These are phyloP conservation scores for Palloptera scutellata DNA, from an alignment of 2,888 invertebrate genomes.

Conservation along the genomic window DNA sequence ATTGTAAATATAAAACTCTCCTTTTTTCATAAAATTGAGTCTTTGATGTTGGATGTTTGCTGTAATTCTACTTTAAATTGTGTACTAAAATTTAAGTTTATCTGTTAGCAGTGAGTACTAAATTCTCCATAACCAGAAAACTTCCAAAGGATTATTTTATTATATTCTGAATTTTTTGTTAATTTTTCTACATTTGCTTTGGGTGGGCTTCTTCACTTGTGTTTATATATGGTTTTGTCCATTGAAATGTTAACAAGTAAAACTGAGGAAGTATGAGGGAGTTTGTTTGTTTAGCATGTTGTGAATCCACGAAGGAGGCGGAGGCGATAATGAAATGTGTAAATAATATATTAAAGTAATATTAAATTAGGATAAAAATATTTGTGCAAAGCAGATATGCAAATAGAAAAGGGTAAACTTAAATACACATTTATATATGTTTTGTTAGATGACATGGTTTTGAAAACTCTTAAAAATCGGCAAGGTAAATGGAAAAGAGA, in stretches of 20 bases:
- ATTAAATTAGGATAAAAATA: slow-evolving; percentile 26
- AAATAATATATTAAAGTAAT: slow-evolving; percentile 33
- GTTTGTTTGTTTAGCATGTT: no score
- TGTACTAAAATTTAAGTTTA: no score
- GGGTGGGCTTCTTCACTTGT: not conserved
- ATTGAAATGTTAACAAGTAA: not conserved
- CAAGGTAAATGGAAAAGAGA: no score
- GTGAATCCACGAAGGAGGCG: not conserved
- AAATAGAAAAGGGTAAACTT: not conserved
- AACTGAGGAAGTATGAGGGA: not conserved
- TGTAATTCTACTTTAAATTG: no score
- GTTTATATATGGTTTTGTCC: not conserved
- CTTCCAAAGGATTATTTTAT: slow-evolving; percentile 22
- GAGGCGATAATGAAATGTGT: slow-evolving; percentile 29
- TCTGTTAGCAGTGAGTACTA: not conserved
- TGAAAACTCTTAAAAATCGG: no score
- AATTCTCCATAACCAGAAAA: not conserved
- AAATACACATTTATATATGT: no score
- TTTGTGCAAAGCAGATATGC: not conserved
- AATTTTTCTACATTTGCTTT: not conserved
- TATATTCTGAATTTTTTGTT: not conserved
- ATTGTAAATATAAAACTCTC: slow-evolving; percentile 21
- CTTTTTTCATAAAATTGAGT: no score
- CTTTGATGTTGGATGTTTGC: no score
- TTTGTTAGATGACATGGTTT: no score